Evolutionary conservation across 1,140 invertebrate genomes (phyloP).

Genomic region (Stratiolaelaps scimitus): DNA sequence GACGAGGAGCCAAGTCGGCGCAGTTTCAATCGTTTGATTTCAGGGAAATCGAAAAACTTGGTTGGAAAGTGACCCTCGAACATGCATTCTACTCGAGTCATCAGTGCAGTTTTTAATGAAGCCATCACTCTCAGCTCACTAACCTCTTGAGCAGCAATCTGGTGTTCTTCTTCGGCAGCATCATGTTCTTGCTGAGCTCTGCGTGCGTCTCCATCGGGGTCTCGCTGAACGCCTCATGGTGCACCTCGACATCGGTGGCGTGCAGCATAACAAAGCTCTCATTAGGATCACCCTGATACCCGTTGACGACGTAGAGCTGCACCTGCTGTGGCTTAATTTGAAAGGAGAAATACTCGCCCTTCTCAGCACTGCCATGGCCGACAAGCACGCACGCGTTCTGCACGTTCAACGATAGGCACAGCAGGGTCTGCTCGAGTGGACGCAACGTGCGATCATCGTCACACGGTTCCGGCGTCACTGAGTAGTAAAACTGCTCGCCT

Average conservation of each 20-base stretch:
- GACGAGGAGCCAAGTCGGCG: too few species aligned
- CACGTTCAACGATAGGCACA: not conserved
- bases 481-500: conserved; percentile 17
- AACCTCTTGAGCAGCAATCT: not conserved
- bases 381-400: not conserved
- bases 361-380: conserved; percentile 4
- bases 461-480: not conserved
- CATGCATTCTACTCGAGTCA: too few species aligned
- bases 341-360: not conserved
- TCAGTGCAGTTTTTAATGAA: too few species aligned
- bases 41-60: too few species aligned
- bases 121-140: not conserved
- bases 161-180: not conserved
- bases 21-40: too few species aligned
- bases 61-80: too few species aligned
- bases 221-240: not conserved
- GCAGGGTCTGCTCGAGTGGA: conserved; percentile 10
- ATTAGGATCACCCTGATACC: conserved; percentile 21
- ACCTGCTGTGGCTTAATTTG: conserved; percentile 6
- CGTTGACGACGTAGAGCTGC: conserved; percentile 6
- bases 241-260: not conserved
- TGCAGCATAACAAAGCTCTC: conserved; percentile 13
- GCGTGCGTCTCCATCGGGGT: not conserved
- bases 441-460: not conserved
- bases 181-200: not conserved